Evolutionary conservation across 2,888 invertebrate genomes (phyloP), one percentile per base, ranked within the genome.

Genomic region (Griposia aprilina): DNA sequence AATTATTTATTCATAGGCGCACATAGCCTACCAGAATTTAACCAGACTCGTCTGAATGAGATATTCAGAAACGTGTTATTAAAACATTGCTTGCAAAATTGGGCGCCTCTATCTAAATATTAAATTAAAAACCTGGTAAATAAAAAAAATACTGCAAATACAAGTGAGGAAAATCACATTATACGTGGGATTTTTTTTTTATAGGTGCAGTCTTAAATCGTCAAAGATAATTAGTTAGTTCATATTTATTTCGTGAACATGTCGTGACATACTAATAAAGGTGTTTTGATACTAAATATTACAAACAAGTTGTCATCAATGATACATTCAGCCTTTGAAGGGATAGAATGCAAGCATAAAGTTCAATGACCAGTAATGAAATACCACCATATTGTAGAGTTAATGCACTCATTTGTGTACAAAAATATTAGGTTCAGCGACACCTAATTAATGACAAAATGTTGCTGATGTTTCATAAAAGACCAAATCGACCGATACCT

Each of bases 341-440:
- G 50, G n/a, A 68, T 59, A 70, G 30, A 57, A 69, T 63, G 68
- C 65, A 52, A 23, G 15, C 41, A 55, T 26, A n/a, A 60, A 79
- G 80, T 69, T 82, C 60, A 82, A 72, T 73, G 76, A 62, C 65
- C 69, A 55, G 7, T 50, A 36, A 48, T 72, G 11, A 6, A 69
- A 59, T 26, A 11, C 10, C 17, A 48, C 7, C 60, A 41, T 72
- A 67, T 15, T 70, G 48, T 26, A 4, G 17, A 36, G 63, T 68
- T 82, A 68, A 36, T 82, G 71, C 26, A 74, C 62, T 71, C 48
- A 36, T 73, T 69, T 63, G 48, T 82, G 48, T 68, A 74, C 17
- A 77, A 66, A 66, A 48, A 45, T 62, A 67, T 57, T 67, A 57
- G n/a, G 63, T 82, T 82, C 68, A 65, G 71, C 63, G 70, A 71